Percentiles rank a stretch among this genome's conserved stretches.
Evolutionary conservation across 2,888 invertebrate species (phyloP).

Genomic region (Lepetodrilus schrolli): DNA sequence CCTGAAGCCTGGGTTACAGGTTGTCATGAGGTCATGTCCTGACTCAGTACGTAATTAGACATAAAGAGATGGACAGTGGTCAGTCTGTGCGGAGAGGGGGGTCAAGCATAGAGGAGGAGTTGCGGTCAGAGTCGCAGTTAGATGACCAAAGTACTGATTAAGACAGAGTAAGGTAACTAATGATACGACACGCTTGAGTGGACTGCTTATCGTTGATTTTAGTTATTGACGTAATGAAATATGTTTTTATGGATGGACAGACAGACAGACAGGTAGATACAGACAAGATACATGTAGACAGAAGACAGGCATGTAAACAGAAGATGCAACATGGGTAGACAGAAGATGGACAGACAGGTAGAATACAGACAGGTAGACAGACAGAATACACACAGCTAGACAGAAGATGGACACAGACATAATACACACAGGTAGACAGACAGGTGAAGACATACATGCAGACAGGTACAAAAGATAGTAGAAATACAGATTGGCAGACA

Average conservation of each 20-base stretch:
- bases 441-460: too few species aligned
- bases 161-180: too few species aligned
- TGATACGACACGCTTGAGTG: too few species aligned
- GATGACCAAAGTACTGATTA: neutral
- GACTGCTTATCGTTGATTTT: neutral
- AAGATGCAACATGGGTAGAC: neutral
- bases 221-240: neutral
- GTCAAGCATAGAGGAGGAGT: neutral
- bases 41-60: neutral
- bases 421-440: neutral
- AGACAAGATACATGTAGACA: neutral
- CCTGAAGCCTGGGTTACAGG: too few species aligned
- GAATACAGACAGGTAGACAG: neutral
- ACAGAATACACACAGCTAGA: neutral
- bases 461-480: too few species aligned
- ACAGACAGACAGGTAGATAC: neutral
- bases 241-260: neutral
- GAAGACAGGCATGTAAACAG: neutral
- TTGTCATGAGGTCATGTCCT: neutral
- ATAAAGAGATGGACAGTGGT: neutral
- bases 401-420: neutral
- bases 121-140: neutral
- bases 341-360: neutral
- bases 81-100: neutral
- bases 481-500: too few species aligned